Evolutionary conservation across 1,140 invertebrate genomes (phyloP).

Genomic region (Hermetia illucens): DNA sequence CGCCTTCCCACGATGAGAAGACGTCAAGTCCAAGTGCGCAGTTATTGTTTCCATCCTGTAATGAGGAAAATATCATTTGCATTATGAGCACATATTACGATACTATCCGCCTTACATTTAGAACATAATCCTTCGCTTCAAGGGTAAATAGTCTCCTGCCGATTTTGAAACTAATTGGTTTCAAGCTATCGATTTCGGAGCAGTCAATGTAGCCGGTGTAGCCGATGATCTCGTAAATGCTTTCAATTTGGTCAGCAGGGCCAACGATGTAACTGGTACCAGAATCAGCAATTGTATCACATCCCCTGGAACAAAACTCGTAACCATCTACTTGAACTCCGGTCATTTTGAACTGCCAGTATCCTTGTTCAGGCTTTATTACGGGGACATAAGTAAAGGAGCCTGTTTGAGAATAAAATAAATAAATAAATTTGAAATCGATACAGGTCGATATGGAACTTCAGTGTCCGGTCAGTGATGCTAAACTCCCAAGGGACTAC

Average conservation of each 20-base stretch:
- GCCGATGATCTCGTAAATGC: constrained; percentile 76
- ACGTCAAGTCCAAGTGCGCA: constrained; percentile 95
- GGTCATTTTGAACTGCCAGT: constrained; percentile 98
- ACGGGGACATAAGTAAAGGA: constrained; percentile 87
- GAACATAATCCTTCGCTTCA: constrained; percentile 72
- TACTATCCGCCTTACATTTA: constrained; percentile 47
- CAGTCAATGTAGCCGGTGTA: constrained; percentile 74
- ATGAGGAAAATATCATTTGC: constrained; percentile 31
- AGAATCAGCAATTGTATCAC: constrained; percentile 94
- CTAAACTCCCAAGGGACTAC: too few relatives aligned
- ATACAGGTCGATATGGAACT: too few relatives aligned
- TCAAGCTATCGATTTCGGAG: constrained; percentile 55
- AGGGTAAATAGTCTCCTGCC: constrained; percentile 66
- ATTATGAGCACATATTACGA: neutral
- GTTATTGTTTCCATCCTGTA: constrained; percentile 64
- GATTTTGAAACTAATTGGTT: constrained; percentile 65
- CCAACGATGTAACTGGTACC: constrained; percentile 95
- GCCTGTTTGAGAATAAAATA: too few relatives aligned
- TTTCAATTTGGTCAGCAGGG: constrained; percentile 63
- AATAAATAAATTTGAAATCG: too few relatives aligned
- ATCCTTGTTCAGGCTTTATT: constrained; percentile 68
- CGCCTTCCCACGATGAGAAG: constrained; percentile 76
- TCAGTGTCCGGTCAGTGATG: too few relatives aligned
- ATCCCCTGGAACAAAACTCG: constrained; percentile 57
- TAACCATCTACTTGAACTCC: constrained; percentile 43